phyloP scores from a whole-genome alignment of 2,113 vertebrate genomes.

The Archocentrus centrarchus region DNA sequence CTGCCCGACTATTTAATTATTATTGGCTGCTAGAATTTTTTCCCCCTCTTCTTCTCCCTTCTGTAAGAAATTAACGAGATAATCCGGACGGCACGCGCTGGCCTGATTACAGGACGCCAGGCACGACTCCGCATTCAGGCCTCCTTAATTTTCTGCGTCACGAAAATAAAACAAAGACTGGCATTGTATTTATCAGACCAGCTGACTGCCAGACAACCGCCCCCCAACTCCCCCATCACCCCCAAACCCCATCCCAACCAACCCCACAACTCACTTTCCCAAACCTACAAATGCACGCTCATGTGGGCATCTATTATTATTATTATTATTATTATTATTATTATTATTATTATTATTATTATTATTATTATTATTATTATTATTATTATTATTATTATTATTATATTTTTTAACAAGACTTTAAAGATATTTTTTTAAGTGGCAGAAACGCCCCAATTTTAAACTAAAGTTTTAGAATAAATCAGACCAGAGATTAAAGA shows the following conservation, averaged over 20 bases:
- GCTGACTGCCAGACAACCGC: slow-evolving; percentile 72
- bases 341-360: slow-evolving; percentile 16
- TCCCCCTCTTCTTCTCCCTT: slow-evolving; percentile 61
- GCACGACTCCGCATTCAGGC: slow-evolving; percentile 83
- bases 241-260: neutral
- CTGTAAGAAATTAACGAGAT: slow-evolving; percentile 95
- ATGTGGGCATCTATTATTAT: neutral
- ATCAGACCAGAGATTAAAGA: too few species aligned
- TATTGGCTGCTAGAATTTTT: slow-evolving; percentile 85
- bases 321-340: neutral
- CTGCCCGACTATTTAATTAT: slow-evolving; percentile 91
- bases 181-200: slow-evolving; percentile 75
- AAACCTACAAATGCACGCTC: slow-evolving; percentile 40
- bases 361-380: fast-evolving
- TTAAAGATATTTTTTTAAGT: neutral
- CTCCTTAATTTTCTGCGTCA: slow-evolving; percentile 92
- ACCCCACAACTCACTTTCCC: slow-evolving; percentile 57
- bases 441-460: neutral
- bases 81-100: slow-evolving; percentile 96
- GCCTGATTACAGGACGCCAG: slow-evolving; percentile 94
- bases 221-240: neutral
- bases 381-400: too few species aligned
- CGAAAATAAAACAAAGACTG: slow-evolving; percentile 84
- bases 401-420: neutral
- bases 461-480: neutral